These are phyloP conservation scores for Agrypnia vestita DNA, from an alignment of 1,140 invertebrate species.

Conservation along the genomic window DNA sequence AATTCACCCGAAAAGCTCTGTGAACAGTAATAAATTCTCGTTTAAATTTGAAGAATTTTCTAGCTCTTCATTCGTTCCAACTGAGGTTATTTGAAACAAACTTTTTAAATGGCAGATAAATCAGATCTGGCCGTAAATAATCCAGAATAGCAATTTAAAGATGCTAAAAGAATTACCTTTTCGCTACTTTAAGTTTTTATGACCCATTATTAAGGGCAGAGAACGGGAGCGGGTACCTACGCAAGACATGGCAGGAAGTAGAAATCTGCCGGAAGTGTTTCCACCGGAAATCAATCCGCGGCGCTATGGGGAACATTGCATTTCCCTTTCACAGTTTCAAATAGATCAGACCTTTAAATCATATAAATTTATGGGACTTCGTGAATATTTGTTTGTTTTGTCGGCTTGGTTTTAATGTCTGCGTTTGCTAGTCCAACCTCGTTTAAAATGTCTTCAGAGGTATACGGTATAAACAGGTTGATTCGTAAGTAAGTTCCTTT, in stretches of 20 bases:
- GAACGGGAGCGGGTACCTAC: not conserved
- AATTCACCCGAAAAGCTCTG: not conserved
- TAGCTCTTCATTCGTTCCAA: not conserved
- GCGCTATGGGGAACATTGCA: conserved; percentile 21
- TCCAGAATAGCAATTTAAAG: not conserved
- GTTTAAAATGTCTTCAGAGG: no score
- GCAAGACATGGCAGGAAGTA: not conserved
- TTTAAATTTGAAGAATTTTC: not conserved
- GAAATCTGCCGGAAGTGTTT: conserved; percentile 38
- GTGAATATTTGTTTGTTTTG: no score
- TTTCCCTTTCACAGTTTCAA: not conserved
- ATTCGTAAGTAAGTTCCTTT: no score
- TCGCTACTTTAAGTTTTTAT: not conserved
- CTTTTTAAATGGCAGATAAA: conserved; percentile 1
- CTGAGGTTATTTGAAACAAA: not conserved
- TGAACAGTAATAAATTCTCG: not conserved
- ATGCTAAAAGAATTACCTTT: conserved; percentile 28
- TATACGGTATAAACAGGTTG: no score
- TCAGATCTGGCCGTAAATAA: conserved; percentile 21
- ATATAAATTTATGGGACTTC: no score
- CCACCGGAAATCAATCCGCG: conserved; percentile 34
- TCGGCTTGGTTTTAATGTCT: no score
- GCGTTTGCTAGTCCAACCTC: no score
- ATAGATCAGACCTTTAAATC: no score
- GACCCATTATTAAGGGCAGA: conserved; percentile 7